Evolutionary conservation across 1,140 invertebrate species (phyloP), one percentile per base, ranked within the genome.

Genomic region (Zaprionus gabonicus): DNA sequence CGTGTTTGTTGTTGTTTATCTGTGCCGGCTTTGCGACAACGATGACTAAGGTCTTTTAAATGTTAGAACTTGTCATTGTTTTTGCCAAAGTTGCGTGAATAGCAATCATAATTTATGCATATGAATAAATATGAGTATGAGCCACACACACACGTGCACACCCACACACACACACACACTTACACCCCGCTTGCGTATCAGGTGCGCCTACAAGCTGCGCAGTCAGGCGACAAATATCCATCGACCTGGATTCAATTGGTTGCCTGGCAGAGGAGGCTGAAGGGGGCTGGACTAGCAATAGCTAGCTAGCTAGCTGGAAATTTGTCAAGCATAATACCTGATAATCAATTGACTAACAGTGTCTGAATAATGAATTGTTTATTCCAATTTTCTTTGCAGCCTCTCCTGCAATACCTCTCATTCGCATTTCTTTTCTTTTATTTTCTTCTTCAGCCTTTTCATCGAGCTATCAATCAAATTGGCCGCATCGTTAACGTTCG

Each of bases 1-100:
- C 57, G 41, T 28, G 64, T 53, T 41, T 63, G 27, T 38, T 53
- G 38, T 38, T 58, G 66, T 63, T 65, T 68, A 65, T 68, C 74
- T 69, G 17, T 27, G 44, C 36, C 71, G 38, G 36, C 68, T 65
- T 71, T 57, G 71, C 70, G 73, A 66, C 87, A 78, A 76, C 85
- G 85, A 87, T 87, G 84, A 84, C 85, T 87, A 84, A 87, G 84
- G 75, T 75, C 78, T 81, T 88, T 87, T 81, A 84, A 87, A 87
- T 88, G 70, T 88, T 82, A 82, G 81, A 71, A 90, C 75, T 84
- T 87, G 84, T 88, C 84, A 84, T 87, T 87, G 84, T 88, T 81
- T 88, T 81, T 87, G 84, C 68, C 62, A 80, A 88, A 83, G 41
- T 87, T 88, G 65, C 58, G 64, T 75, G 77, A 73, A 72, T 78